Evolutionary conservation across 2,888 invertebrate genomes (phyloP), one percentile per base, ranked within the genome.

Genomic region (Osmoderma eremita): DNA sequence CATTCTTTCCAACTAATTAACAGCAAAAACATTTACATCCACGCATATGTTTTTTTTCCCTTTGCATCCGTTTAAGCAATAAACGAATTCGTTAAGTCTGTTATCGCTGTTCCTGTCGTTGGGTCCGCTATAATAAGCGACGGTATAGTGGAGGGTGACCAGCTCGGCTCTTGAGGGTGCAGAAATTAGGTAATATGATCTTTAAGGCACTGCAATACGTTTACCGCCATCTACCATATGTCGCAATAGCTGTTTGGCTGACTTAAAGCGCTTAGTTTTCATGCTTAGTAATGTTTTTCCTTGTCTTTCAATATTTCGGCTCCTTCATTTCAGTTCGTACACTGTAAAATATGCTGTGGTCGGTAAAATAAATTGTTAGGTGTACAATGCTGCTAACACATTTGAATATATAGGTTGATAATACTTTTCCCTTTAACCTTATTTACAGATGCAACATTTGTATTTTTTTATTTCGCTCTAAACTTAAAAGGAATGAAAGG

Each of bases 141-240:
- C 53, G 48, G 48, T 61, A 36, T 53, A 61, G 49, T 39, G 42
- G 54, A 67, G 67, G 67, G 67, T 67, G 56, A 50, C 41, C 63
- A 50, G 20, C 45, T 24, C 54, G 24, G 38, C 36, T 22, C 42
- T 30, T 50, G 48, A 56, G 61, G 64, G 39, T 42, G 64, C 42
- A 36, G 65, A 49, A 48, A 61, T 56, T 18, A 45, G 45, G 68
- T 64, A 68, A 68, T 65, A 64, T 30, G 68, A 68, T 68, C 63
- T 61, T 49, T 53, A 56, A 67, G 64, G 48, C 64, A 15, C 71
- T 72, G 74, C 74, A 75, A 72, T 74, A 72, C 70, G 67, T 71
- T 71, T 71, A 70, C 69, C 65, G 70, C 68, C 71, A 71, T 58
- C 70, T 69, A 62, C 75, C 75, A 75, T 74, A 73, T 75, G 75